Base-by-base conservation (phyloP, 92 coral and sea anemone genomes). In the Phenganax stokvisi region DNA sequence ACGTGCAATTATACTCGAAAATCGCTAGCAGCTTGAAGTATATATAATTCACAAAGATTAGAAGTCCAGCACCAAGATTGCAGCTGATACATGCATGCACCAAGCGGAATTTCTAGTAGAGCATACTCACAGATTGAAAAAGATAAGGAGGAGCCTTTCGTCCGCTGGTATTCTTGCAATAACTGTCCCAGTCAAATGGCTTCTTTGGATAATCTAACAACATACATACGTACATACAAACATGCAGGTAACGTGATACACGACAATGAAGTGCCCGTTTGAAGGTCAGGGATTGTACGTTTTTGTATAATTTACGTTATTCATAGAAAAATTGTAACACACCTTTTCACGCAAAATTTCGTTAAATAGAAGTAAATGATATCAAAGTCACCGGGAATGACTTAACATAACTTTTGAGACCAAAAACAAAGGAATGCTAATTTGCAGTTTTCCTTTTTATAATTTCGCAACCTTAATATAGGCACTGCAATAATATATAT, bases 91-190 rank as follows among this genome's bases (percentile, higher is more conserved):
- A n/a, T 47, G 55, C 57, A 55, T 10, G 52, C 3, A 27, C 20
- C 65, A 20, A 15, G 6, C 29, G n/a, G 16, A 13, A 10, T 17
- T 28, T 37, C 75, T 44, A 9, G 54, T 63, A 64, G 7, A 12
- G 20, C 47, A 20, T 56, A 64, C 88, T 59, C 76, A 96, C 99
- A 92, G 92, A 97, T 73, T 89, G 91, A 83, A 96, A 92, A 17
- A 96, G 89, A 72, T 90, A 87, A 0, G 89, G 80, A 8, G 97
- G 96, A 51, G 99, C 97, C 71, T 92, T 91, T 30, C 90, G 81
- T n/a, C 99, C 99, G 57, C 97, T 93, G 5, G 99, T 96, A 84
- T 96, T 96, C 80, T 90, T 97, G 66, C 91, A 83, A 71, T 96
- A 96, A 87, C 91, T 97, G 57, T 97, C 96, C 99, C 99, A 96